Percentiles rank a stretch among this genome's conserved stretches.
Conservation (phyloP, 2,797 vertebrate species). For the Crenichthys baileyi region DNA sequence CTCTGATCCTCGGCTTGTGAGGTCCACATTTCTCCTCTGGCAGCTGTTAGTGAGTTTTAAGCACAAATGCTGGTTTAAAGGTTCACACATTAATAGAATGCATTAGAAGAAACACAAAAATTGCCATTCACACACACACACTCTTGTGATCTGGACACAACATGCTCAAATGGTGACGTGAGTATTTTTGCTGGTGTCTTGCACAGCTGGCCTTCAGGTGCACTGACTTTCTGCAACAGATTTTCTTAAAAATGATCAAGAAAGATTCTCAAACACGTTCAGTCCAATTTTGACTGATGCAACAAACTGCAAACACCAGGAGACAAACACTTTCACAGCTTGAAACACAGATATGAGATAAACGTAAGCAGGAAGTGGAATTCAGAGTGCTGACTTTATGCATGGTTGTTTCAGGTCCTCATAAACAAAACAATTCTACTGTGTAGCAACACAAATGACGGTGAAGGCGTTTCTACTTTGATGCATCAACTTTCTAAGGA, state of each 20-base stretch:
- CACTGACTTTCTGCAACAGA: conserved; percentile 51
- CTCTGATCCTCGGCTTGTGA: conserved; percentile 69
- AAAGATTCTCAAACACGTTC: conserved; percentile 30
- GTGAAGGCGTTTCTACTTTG: conserved; percentile 13
- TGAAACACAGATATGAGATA: conserved; percentile 5
- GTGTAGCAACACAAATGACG: conserved; percentile 17
- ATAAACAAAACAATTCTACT: conserved; percentile 26
- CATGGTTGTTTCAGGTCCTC: conserved; percentile 13
- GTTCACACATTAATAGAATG: conserved; percentile 80
- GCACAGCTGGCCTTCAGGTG: conserved; percentile 79
- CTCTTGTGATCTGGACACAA: conserved; percentile 91
- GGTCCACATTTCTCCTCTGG: conserved; percentile 74
- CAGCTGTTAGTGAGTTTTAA: conserved; percentile 88
- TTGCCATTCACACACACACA: conserved; percentile 61
- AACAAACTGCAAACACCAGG: not conserved
- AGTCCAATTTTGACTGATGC: conserved; percentile 20
- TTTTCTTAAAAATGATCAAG: not conserved
- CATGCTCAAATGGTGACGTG: conserved; percentile 94
- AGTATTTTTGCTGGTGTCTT: conserved; percentile 47
- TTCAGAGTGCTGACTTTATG: conserved; percentile 36
- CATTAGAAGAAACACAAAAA: conserved; percentile 79
- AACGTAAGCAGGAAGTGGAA: not conserved
- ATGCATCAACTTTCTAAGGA: conserved; percentile 5
- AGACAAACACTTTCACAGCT: conserved; percentile 4
- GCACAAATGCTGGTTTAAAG: conserved; percentile 84